Conservation (phyloP, 2,888 invertebrate genomes). For the Podabrus alpinus region DNA sequence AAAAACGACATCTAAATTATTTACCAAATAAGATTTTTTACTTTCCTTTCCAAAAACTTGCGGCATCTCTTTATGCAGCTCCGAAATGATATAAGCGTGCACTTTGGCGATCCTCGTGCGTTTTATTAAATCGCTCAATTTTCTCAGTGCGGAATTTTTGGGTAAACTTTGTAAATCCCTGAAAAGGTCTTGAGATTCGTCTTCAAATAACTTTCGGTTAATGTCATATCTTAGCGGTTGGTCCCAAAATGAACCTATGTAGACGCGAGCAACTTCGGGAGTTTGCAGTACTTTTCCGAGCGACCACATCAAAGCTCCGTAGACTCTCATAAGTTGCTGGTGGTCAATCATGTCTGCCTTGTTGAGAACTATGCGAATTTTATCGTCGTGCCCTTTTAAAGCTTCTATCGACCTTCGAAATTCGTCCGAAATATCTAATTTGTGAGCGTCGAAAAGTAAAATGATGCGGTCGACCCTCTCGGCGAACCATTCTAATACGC, state of each 20-base stretch:
- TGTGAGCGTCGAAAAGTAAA: constrained; percentile 96
- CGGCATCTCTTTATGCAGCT: constrained; percentile 94
- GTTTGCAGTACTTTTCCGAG: constrained; percentile 96
- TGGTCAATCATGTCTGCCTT: constrained; percentile 99
- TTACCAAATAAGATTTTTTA: constrained; percentile 95
- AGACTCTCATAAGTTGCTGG: constrained; percentile 97
- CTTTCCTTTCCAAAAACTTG: constrained; percentile 93
- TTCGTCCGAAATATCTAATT: constrained; percentile 98
- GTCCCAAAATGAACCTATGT: constrained; percentile 99
- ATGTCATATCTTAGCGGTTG: constrained; percentile 92
- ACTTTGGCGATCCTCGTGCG: constrained; percentile 95
- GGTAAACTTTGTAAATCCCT: constrained; percentile 93
- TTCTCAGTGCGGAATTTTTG: constrained; percentile 92
- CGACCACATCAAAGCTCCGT: constrained; percentile 99
- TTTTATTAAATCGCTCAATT: constrained; percentile 97
- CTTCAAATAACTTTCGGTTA: constrained; percentile 90
- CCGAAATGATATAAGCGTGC: constrained; percentile 95
- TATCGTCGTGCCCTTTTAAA: constrained; percentile 91
- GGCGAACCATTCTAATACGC: constrained; percentile 98
- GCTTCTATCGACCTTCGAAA: constrained; percentile 97
- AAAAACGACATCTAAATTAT: constrained; percentile 86
- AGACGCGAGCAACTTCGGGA: constrained; percentile 98
- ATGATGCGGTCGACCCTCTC: constrained; percentile 98
- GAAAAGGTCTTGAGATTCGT: constrained; percentile 93
- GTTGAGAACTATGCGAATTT: constrained; percentile 96